These are phyloP conservation scores for Augochlorella aurata DNA, from an alignment of 2,888 invertebrate species.

Conservation along the genomic window DNA sequence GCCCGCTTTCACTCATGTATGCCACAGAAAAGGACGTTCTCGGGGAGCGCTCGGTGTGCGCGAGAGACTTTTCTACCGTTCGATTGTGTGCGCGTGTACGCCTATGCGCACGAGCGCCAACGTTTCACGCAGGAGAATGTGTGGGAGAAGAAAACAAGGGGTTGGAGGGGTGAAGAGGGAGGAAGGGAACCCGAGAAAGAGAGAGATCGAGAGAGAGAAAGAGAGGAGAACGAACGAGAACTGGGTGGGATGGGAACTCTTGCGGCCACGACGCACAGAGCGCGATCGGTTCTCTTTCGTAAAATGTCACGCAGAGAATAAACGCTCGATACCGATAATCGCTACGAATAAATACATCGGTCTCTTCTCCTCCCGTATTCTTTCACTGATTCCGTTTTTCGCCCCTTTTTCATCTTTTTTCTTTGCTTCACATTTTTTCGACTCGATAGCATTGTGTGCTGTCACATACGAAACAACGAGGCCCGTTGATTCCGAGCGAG, in stretches of 20 bases:
- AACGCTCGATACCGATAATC: constrained; percentile 37
- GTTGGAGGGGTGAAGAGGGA: neutral
- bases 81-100: constrained; percentile 23
- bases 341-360: constrained; percentile 41
- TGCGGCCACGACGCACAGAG: constrained; percentile 62
- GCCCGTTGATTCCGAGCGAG: neutral
- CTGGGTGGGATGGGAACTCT: constrained; percentile 58
- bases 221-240: constrained; percentile 44
- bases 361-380: constrained; percentile 17
- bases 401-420: neutral
- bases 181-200: neutral
- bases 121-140: constrained; percentile 20
- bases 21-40: constrained; percentile 64
- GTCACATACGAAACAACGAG: neutral
- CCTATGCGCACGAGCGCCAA: constrained; percentile 9
- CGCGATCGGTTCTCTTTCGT: constrained; percentile 53
- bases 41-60: constrained; percentile 46
- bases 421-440: neutral
- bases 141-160: constrained; percentile 43
- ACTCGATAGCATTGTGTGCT: neutral
- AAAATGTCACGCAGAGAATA: constrained; percentile 55
- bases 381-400: constrained; percentile 35
- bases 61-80: constrained; percentile 42
- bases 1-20: constrained; percentile 66
- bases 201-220: neutral